Evolutionary conservation across 2,797 vertebrate genomes (phyloP).

Genomic region (Enteromius unitaeniatus): DNA sequence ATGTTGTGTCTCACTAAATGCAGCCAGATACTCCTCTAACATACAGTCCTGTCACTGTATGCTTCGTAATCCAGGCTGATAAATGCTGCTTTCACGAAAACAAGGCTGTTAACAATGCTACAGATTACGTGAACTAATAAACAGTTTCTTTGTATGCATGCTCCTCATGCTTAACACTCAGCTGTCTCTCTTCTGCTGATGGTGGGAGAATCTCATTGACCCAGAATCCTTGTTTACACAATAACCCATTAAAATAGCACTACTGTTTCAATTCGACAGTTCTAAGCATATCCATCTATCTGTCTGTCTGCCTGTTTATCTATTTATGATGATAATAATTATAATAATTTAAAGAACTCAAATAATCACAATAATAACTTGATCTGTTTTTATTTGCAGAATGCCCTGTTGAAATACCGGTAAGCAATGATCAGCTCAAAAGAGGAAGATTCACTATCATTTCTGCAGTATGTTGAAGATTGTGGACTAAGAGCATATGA

Average conservation of each 20-base stretch:
- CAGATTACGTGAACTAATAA: slow-evolving; percentile 8
- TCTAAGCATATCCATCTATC: neutral
- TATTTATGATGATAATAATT: neutral
- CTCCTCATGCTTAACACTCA: slow-evolving; percentile 15
- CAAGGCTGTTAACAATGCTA: slow-evolving; percentile 15
- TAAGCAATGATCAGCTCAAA: slow-evolving; percentile 95
- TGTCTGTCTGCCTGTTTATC: neutral
- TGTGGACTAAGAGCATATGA: slow-evolving; percentile 95
- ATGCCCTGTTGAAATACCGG: slow-evolving; percentile 81
- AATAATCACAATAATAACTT: neutral
- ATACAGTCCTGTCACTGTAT: neutral
- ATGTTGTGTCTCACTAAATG: neutral
- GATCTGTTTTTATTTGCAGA: slow-evolving; percentile 71
- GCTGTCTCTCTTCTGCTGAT: slow-evolving; percentile 25
- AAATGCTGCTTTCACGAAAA: slow-evolving; percentile 32
- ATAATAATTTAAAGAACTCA: neutral
- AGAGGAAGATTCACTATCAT: slow-evolving; percentile 90
- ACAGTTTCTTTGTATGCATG: slow-evolving; percentile 27
- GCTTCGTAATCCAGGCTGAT: slow-evolving; percentile 15
- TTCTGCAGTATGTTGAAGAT: slow-evolving; percentile 98
- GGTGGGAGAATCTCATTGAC: slow-evolving; percentile 52
- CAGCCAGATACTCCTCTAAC: neutral
- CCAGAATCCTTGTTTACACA: slow-evolving; percentile 47
- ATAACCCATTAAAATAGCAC: slow-evolving; percentile 42
- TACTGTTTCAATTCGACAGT: neutral